Percentiles rank a stretch among this genome's conserved stretches.
phyloP scores from a whole-genome alignment of 2,888 invertebrate genomes.

The Synanthedon formicaeformis region DNA sequence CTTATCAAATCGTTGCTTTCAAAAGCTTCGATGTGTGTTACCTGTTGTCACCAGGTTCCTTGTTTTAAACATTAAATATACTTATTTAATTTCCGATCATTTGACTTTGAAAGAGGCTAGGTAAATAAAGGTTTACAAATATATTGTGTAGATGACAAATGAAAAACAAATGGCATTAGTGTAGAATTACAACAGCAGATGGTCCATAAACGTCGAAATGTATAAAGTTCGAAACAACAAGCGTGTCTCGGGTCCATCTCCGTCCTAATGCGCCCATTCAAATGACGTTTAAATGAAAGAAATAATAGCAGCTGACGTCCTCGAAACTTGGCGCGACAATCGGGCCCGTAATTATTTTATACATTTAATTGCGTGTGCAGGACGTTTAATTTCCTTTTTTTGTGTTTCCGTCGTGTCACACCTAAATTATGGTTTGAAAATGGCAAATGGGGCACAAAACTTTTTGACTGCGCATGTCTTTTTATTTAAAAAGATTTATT shows the following conservation, averaged over 20 bases:
- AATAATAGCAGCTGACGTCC: constrained; percentile 32
- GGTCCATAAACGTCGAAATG: constrained; percentile 47
- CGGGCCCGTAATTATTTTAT: constrained; percentile 39
- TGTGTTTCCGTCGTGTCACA: background rate
- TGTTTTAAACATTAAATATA: too few species aligned
- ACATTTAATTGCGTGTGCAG: constrained; percentile 34
- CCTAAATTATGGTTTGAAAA: constrained; percentile 25
- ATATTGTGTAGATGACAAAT: background rate
- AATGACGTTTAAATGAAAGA: constrained; percentile 28
- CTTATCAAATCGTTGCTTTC: too few species aligned
- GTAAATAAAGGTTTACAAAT: too few species aligned
- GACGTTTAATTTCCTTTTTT: constrained; percentile 15
- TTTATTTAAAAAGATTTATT: background rate
- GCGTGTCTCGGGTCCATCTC: constrained; percentile 17
- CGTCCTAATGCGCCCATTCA: constrained; percentile 8
- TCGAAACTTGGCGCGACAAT: constrained; percentile 32
- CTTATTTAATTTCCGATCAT: too few species aligned
- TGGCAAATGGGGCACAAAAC: constrained; percentile 12
- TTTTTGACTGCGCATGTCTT: background rate
- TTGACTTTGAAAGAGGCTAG: too few species aligned
- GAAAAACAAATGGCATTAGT: constrained; percentile 12
- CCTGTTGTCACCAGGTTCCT: too few species aligned
- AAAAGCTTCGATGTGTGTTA: too few species aligned
- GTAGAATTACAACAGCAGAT: constrained; percentile 31
- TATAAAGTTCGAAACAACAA: constrained; percentile 39